phyloP scores from a whole-genome alignment of 1,140 invertebrate species.

The Trachymyrmex septentrionalis region DNA sequence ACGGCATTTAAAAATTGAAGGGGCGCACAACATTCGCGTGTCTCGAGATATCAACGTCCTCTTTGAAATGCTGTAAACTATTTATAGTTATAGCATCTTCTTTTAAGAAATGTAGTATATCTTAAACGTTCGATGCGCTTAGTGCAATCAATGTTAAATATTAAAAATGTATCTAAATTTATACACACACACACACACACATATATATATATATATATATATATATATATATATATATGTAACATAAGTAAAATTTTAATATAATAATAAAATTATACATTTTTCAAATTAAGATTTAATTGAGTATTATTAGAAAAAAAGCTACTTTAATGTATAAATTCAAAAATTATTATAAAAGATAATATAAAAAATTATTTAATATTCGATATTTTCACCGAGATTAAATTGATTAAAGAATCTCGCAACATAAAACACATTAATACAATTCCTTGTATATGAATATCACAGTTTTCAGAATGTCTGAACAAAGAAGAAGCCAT shows the following conservation, averaged over 20 bases:
- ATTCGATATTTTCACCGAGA: background rate
- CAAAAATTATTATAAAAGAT: background rate
- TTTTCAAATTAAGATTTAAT: background rate
- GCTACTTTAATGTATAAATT: background rate
- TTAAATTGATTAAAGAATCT: background rate
- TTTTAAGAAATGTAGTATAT: too few relatives aligned
- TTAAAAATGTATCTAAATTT: background rate
- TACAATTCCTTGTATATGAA: background rate
- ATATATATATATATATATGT: background rate
- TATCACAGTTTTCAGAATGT: constrained; percentile 5
- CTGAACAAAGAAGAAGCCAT: background rate
- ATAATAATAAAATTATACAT: background rate
- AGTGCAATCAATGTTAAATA: background rate
- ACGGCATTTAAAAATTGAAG: constrained; percentile 23
- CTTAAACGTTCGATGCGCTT: background rate
- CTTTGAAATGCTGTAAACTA: background rate
- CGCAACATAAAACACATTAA: background rate
- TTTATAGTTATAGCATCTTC: background rate
- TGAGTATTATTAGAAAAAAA: background rate
- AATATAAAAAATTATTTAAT: background rate
- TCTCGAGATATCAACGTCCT: background rate
- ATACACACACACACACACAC: too few relatives aligned
- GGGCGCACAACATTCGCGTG: background rate
- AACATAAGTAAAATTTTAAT: too few relatives aligned
- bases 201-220: background rate